Evolutionary conservation across 2,888 invertebrate genomes (phyloP).

Genomic region (Tipula lateralis): DNA sequence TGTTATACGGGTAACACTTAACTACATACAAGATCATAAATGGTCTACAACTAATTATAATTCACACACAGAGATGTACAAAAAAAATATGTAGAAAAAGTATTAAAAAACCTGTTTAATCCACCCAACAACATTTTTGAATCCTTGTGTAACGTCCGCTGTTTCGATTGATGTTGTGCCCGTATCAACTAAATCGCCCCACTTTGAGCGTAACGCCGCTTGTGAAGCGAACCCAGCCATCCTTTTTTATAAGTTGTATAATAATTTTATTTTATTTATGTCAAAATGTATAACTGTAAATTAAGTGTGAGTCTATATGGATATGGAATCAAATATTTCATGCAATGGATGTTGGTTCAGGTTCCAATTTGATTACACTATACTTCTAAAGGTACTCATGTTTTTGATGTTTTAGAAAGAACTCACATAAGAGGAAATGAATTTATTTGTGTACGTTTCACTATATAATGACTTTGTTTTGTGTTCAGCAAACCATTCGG

Average conservation of each 20-base stretch:
- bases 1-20: no score
- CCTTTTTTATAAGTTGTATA: neutral
- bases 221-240: slow-evolving; percentile 69
- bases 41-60: neutral
- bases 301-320: neutral
- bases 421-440: neutral
- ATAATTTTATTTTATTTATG: neutral
- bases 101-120: slow-evolving; percentile 63
- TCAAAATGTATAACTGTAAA: neutral
- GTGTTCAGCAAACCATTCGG: no score
- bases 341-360: neutral
- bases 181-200: slow-evolving; percentile 69
- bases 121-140: slow-evolving; percentile 76
- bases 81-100: slow-evolving; percentile 31
- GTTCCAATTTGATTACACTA: neutral
- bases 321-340: neutral
- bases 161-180: slow-evolving; percentile 60
- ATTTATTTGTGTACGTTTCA: neutral
- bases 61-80: slow-evolving; percentile 28
- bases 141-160: slow-evolving; percentile 63
- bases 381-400: neutral
- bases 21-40: neutral
- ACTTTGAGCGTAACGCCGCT: slow-evolving; percentile 64
- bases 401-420: neutral
- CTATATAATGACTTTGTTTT: no score